Evolutionary conservation across 2,797 vertebrate genomes (phyloP).

Genomic region (Arnoldichthys spilopterus): DNA sequence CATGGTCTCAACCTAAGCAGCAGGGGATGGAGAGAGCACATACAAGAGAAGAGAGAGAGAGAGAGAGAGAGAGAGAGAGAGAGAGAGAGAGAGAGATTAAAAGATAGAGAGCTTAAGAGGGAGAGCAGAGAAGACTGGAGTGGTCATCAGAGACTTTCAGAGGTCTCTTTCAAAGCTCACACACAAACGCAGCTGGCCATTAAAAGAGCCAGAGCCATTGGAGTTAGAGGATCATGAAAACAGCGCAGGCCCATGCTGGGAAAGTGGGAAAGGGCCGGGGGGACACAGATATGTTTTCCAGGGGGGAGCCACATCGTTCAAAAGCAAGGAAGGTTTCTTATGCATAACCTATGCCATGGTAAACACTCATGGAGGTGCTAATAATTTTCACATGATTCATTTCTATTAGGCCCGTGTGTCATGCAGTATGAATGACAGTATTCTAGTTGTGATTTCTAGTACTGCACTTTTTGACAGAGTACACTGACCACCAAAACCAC

Average conservation of each 20-base stretch:
- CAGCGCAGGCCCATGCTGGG: conserved; percentile 9
- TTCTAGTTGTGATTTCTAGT: neutral
- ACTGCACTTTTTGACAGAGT: neutral
- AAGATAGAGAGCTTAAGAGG: neutral
- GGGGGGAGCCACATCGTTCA: conserved; percentile 63
- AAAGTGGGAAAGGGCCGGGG: conserved; percentile 40
- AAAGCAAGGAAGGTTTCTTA: conserved; percentile 54
- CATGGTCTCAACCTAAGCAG: conserved; percentile 63
- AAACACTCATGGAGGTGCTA: conserved; percentile 55
- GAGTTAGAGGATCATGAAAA: conserved; percentile 66
- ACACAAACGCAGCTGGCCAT: conserved; percentile 74
- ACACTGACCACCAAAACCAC: no score
- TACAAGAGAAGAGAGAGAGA: conserved; percentile 31
- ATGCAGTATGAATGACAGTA: neutral
- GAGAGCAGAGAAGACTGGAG: conserved; percentile 60
- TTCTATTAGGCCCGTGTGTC: conserved; percentile 4
- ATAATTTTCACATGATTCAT: conserved; percentile 39
- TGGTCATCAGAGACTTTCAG: conserved; percentile 62
- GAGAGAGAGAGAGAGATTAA: conserved; percentile 5
- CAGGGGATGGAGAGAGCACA: conserved; percentile 52
- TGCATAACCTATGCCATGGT: conserved; percentile 55
- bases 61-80: conserved; percentile 7
- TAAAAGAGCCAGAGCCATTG: conserved; percentile 64
- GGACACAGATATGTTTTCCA: conserved; percentile 75
- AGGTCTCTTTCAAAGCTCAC: conserved; percentile 47